Conservation (phyloP, 2,113 vertebrate species). For the Circaetus gallicus region DNA sequence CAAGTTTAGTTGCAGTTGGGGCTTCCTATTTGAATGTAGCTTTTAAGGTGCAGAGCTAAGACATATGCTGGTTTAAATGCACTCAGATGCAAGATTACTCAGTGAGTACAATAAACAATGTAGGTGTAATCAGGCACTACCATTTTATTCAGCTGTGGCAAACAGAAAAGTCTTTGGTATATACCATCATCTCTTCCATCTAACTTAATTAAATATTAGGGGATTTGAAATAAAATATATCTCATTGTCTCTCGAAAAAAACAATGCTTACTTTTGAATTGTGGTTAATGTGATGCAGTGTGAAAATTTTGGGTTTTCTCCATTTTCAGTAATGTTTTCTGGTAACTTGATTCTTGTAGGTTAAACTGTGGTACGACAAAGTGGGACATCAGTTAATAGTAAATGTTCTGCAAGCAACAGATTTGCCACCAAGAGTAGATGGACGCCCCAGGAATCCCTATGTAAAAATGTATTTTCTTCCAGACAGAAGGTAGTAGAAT, state of each 20-base stretch:
- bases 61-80: not conserved
- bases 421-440: slow-evolving; percentile 87
- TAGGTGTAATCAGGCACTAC: not conserved
- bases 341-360: slow-evolving; percentile 70
- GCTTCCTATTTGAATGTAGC: not conserved
- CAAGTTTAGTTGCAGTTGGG: not conserved
- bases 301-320: not conserved
- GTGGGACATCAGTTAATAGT: slow-evolving; percentile 97
- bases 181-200: not conserved
- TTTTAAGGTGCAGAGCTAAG: not conserved
- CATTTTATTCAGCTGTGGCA: not conserved
- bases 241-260: not conserved
- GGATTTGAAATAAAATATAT: not conserved
- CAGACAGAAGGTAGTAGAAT: slow-evolving; percentile 84
- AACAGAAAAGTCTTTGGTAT: not conserved
- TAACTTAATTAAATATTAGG: not conserved
- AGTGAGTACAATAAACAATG: not conserved
- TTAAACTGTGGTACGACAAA: slow-evolving; percentile 98
- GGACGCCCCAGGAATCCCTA: slow-evolving; percentile 94
- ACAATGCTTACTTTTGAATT: not conserved
- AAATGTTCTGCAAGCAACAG: slow-evolving; percentile 96
- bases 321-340: not conserved
- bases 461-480: slow-evolving; percentile 99
- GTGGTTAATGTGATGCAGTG: not conserved
- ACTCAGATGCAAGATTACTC: not conserved